Conservation (phyloP, 2,113 vertebrate genomes). For the Pedetes capensis region DNA sequence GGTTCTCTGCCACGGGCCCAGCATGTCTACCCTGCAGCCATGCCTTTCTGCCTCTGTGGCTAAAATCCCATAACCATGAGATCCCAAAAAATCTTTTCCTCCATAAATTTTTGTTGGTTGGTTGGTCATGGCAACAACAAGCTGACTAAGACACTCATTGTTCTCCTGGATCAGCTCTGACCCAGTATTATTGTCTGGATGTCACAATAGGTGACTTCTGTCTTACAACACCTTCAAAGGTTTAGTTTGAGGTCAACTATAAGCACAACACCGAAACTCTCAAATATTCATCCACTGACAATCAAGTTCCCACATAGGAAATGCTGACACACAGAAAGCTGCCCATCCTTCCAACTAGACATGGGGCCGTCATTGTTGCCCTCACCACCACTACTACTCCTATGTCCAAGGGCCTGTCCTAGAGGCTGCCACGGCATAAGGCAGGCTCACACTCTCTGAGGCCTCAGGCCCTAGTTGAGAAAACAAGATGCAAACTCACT, state of each 20-base stretch:
- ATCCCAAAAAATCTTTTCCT: too few species aligned
- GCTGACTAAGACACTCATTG: too few species aligned
- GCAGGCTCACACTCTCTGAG: neutral
- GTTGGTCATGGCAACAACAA: too few species aligned
- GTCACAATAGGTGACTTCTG: neutral
- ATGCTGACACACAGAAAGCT: neutral
- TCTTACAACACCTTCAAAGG: neutral
- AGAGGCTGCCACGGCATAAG: neutral
- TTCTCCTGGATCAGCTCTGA: neutral
- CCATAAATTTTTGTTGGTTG: too few species aligned
- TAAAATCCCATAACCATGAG: too few species aligned
- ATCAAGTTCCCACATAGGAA: neutral
- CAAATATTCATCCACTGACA: neutral
- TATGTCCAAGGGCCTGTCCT: neutral
- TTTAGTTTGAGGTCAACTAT: neutral
- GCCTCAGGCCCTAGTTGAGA: neutral
- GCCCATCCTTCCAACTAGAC: fast-evolving
- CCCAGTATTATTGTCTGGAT: neutral
- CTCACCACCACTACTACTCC: too few species aligned
- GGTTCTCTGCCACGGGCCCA: too few species aligned
- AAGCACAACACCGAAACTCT: neutral
- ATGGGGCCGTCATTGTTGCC: neutral
- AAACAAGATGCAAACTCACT: neutral
- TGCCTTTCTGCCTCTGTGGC: too few species aligned
- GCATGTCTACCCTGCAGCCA: too few species aligned